A percentile compares a stretch with the other conserved stretches of the same genome.
Evolutionary conservation across 37 sponge, comb jelly and placozoan genomes (phyloP).

Genomic region (Halichondria panicea): DNA sequence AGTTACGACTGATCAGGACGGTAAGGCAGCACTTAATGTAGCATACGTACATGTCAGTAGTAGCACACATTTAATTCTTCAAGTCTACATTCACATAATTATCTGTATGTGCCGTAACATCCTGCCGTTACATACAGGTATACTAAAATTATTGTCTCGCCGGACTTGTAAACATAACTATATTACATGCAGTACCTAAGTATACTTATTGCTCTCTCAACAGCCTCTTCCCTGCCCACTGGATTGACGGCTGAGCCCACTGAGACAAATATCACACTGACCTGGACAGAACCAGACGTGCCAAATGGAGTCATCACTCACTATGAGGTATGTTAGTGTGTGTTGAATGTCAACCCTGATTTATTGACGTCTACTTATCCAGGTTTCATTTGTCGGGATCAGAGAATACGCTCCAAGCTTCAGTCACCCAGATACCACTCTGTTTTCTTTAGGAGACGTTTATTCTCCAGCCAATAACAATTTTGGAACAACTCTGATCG

Average conservation of each 20-base stretch:
- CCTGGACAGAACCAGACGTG: slow-evolving; percentile 30
- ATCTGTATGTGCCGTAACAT: no score
- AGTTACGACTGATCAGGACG: slow-evolving; percentile 35
- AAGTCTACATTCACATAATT: no score
- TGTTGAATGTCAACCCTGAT: not conserved
- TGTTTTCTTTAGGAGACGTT: no score
- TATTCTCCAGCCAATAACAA: no score
- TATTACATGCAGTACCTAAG: no score
- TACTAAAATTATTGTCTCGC: no score
- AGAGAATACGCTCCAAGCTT: no score
- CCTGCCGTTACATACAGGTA: no score
- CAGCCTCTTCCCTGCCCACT: slow-evolving; percentile 42
- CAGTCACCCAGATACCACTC: not conserved
- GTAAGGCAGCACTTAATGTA: slow-evolving; percentile 30
- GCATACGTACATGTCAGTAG: no score
- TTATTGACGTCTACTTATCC: not conserved
- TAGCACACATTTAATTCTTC: no score
- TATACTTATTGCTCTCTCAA: no score
- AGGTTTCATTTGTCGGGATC: not conserved
- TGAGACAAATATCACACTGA: slow-evolving; percentile 12
- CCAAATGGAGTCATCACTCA: slow-evolving; percentile 65
- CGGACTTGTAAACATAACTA: no score
- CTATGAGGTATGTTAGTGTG: slow-evolving; percentile 35
- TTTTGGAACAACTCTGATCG: not conserved
- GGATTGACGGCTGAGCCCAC: not conserved